These are phyloP conservation scores for Notothenia coriiceps DNA, from an alignment of 2,113 vertebrate genomes.

Conservation along the genomic window DNA sequence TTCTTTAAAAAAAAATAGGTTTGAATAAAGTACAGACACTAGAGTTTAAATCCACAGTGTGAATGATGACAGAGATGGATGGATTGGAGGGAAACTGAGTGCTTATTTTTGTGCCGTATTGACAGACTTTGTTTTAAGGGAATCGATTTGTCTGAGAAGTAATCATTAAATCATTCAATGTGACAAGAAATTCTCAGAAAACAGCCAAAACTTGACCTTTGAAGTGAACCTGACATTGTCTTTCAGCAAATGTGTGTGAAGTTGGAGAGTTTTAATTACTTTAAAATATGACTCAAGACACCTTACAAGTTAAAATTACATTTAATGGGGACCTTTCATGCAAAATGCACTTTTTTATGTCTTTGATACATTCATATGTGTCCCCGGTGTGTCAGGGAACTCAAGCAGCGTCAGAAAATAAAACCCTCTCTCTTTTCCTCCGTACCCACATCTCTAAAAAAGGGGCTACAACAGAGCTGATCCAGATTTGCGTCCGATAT, in stretches of 20 bases:
- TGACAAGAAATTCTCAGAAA: constrained; percentile 43
- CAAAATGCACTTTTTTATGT: too few relatives aligned
- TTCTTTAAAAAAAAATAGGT: constrained; percentile 28
- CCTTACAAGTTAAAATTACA: neutral
- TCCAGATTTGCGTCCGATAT: too few relatives aligned
- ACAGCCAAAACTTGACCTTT: constrained; percentile 33
- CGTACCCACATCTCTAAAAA: too few relatives aligned
- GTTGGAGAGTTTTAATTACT: neutral
- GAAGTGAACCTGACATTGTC: constrained; percentile 11
- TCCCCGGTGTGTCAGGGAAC: too few relatives aligned
- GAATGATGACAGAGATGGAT: constrained; percentile 27
- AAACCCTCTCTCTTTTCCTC: too few relatives aligned
- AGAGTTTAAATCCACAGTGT: constrained; percentile 25
- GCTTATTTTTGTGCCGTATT: constrained; percentile 32
- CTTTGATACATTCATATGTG: too few relatives aligned
- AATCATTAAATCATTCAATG: constrained; percentile 67
- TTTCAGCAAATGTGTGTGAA: constrained; percentile 6
- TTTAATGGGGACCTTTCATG: too few relatives aligned
- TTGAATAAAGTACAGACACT: constrained; percentile 21
- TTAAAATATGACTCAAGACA: neutral
- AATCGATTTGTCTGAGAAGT: constrained; percentile 55
- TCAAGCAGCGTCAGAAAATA: too few relatives aligned
- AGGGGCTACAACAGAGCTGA: too few relatives aligned
- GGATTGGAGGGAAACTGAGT: constrained; percentile 25
- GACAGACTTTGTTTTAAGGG: constrained; percentile 42